These are phyloP conservation scores for Hylomyscus alleni DNA, from an alignment of 2,797 vertebrate genomes.

Conservation along the genomic window DNA sequence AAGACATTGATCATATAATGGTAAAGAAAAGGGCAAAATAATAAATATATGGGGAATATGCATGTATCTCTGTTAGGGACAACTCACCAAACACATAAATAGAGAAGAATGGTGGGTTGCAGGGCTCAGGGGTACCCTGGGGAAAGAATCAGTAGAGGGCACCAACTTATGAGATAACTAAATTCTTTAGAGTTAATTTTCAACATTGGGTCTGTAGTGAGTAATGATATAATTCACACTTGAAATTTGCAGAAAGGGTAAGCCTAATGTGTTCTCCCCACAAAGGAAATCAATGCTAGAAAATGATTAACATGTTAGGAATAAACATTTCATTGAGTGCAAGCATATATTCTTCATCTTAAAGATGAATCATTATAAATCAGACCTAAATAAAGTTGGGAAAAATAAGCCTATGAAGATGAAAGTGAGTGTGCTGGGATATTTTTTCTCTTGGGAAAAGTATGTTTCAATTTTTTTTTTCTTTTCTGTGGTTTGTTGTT, in stretches of 20 bases:
- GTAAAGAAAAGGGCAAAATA: neutral
- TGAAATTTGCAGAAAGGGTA: neutral
- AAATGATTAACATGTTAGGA: neutral
- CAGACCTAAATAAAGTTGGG: neutral
- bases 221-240: neutral
- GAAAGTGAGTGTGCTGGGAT: neutral
- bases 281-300: neutral
- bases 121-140: neutral
- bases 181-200: neutral
- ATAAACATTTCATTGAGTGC: neutral
- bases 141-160: neutral
- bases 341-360: neutral
- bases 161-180: neutral
- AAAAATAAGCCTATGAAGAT: neutral
- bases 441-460: slow-evolving; percentile 3
- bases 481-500: neutral
- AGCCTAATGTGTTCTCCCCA: neutral
- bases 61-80: neutral
- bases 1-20: neutral
- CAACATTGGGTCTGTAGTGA: neutral
- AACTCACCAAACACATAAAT: neutral
- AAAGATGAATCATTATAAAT: neutral
- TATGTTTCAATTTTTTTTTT: slow-evolving; percentile 1
- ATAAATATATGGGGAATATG: neutral
- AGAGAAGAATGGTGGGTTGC: neutral